phyloP scores from a whole-genome alignment of 2,113 vertebrate genomes.

The Castor canadensis region DNA sequence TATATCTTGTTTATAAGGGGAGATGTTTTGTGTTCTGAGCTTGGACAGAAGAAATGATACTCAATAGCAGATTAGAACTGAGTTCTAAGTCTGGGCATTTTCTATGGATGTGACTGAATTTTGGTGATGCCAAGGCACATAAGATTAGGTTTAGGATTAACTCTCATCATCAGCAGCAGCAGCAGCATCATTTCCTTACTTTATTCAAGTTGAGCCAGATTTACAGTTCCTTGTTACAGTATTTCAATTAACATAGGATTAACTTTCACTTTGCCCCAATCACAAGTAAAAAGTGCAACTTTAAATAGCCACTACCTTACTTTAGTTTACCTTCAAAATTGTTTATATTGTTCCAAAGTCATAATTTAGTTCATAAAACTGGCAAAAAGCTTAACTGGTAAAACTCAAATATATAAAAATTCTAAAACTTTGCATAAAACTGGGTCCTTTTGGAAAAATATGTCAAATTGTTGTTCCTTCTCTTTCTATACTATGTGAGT shows the following conservation, averaged over 20 bases:
- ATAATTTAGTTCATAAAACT: constrained; percentile 24
- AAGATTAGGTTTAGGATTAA: constrained; percentile 26
- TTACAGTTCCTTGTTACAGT: not conserved
- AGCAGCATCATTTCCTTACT: not conserved
- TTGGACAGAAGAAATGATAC: constrained; percentile 31
- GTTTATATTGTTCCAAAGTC: not conserved
- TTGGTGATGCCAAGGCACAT: constrained; percentile 50
- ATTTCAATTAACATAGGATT: constrained; percentile 21
- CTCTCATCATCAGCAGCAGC: not conserved
- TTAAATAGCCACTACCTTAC: constrained; percentile 10
- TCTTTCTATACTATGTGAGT: not conserved
- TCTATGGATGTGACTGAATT: constrained; percentile 32
- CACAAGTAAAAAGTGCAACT: not conserved
- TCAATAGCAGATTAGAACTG: not conserved
- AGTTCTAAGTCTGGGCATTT: constrained; percentile 24
- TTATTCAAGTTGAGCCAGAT: not conserved
- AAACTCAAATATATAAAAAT: not conserved
- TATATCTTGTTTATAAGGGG: not conserved
- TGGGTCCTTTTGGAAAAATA: not conserved
- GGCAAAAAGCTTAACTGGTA: not conserved
- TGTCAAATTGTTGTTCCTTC: constrained; percentile 7
- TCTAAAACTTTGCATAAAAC: constrained; percentile 40
- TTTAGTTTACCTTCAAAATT: constrained; percentile 50
- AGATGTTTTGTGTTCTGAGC: constrained; percentile 39
- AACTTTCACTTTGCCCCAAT: not conserved